Conservation (phyloP, 2,797 vertebrate species). For the Siniperca scherzeri region DNA sequence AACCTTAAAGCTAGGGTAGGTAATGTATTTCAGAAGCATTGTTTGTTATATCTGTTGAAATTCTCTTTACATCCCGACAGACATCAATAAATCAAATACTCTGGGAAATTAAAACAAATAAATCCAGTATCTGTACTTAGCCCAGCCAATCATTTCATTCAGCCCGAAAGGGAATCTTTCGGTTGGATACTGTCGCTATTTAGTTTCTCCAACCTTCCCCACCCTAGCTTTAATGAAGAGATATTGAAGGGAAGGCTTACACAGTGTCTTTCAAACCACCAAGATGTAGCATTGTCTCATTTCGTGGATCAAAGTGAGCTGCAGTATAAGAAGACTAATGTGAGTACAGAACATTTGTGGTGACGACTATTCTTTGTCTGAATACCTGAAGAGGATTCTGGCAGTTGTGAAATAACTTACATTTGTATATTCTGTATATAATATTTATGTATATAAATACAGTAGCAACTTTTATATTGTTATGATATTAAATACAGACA, state of each 20-base stretch:
- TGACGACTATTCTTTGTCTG: not conserved
- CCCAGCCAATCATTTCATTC: no score
- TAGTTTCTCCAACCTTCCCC: no score
- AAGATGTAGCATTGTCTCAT: not conserved
- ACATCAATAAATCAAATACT: no score
- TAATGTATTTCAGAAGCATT: no score
- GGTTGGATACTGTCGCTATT: no score
- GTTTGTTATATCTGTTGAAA: no score
- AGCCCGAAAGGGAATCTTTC: no score
- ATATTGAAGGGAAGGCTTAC: not conserved
- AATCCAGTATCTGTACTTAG: no score
- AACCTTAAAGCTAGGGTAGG: no score
- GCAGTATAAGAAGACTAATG: conserved; percentile 3
- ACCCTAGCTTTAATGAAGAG: not conserved
- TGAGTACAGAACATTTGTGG: conserved; percentile 12
- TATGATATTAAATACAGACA: conserved; percentile 9
- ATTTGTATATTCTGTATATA: not conserved
- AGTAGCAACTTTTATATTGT: conserved; percentile 2
- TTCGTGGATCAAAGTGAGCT: not conserved
- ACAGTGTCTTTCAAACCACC: not conserved
- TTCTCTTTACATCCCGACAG: no score
- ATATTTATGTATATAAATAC: conserved; percentile 7
- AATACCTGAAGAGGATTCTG: conserved; percentile 28
- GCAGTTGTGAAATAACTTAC: conserved; percentile 27
- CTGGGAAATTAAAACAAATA: no score